phyloP scores from a whole-genome alignment of 2,113 vertebrate genomes.

The Ictidomys tridecemlineatus region DNA sequence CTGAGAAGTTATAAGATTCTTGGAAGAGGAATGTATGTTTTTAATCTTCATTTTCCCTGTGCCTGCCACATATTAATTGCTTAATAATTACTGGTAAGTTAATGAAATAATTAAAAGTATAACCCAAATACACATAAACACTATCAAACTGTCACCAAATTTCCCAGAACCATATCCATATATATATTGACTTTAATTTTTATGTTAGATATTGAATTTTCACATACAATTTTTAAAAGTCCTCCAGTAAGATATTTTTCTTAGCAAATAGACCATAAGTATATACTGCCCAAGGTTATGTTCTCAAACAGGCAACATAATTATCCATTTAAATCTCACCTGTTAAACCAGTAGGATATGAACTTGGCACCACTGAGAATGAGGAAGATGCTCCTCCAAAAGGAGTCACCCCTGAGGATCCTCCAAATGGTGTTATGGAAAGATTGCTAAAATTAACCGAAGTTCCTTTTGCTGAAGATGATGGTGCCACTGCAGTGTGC shows the following conservation, averaged over 20 bases:
- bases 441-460: constrained; percentile 91
- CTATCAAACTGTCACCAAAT: neutral
- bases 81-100: constrained; percentile 49
- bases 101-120: constrained; percentile 51
- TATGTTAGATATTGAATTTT: constrained; percentile 47
- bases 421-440: constrained; percentile 94
- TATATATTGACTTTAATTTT: neutral
- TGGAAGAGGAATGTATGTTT: neutral
- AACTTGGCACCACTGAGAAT: constrained; percentile 92
- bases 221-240: constrained; percentile 19
- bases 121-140: neutral
- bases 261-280: constrained; percentile 6
- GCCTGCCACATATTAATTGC: neutral
- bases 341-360: constrained; percentile 93
- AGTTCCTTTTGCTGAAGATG: constrained; percentile 89
- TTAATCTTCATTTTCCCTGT: constrained; percentile 43
- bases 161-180: neutral
- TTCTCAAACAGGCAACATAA: constrained; percentile 12
- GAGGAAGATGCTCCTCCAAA: constrained; percentile 95
- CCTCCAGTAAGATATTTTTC: neutral
- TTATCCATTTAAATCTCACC: constrained; percentile 86
- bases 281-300: neutral
- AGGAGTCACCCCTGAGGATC: constrained; percentile 93
- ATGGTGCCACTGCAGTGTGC: constrained; percentile 90
- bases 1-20: neutral